phyloP scores from a whole-genome alignment of 2,888 invertebrate species.

The Amphipyra berbera region DNA sequence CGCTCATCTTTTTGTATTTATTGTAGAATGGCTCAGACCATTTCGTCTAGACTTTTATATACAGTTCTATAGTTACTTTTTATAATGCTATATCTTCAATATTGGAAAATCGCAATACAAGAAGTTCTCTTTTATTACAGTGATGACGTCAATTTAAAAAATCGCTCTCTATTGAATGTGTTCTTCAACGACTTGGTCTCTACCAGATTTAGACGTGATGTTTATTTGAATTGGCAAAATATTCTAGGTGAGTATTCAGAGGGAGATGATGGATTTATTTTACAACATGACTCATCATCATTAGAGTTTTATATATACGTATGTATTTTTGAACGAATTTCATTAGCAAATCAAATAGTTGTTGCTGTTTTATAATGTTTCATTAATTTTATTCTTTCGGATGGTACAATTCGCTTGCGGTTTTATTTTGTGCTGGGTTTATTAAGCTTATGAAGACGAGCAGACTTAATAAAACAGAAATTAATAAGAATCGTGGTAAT shows the following conservation, averaged over 20 bases:
- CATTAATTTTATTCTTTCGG: not conserved
- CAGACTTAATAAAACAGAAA: no score
- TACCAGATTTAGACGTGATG: conserved; percentile 91
- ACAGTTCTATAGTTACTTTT: no score
- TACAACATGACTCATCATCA: conserved; percentile 13
- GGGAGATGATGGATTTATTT: conserved; percentile 53
- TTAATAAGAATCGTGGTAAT: no score
- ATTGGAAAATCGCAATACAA: conserved; percentile 2
- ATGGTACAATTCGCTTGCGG: no score
- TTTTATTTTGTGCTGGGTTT: no score
- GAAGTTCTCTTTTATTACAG: conserved; percentile 71
- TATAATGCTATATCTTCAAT: not conserved
- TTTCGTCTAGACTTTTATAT: no score
- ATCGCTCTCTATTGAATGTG: conserved; percentile 91
- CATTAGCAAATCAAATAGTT: conserved; percentile 8
- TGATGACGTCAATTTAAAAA: conserved; percentile 77
- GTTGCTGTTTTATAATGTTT: conserved; percentile 3
- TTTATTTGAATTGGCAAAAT: conserved; percentile 92
- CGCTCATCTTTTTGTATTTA: no score
- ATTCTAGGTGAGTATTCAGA: conserved; percentile 89
- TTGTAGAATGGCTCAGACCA: no score
- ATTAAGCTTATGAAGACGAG: no score
- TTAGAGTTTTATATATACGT: not conserved
- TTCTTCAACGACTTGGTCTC: conserved; percentile 92
- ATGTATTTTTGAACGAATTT: conserved; percentile 12